Evolutionary conservation across 2,888 invertebrate genomes (phyloP), one percentile per base, ranked within the genome.

Genomic region (Himalopsyche tibetana): DNA sequence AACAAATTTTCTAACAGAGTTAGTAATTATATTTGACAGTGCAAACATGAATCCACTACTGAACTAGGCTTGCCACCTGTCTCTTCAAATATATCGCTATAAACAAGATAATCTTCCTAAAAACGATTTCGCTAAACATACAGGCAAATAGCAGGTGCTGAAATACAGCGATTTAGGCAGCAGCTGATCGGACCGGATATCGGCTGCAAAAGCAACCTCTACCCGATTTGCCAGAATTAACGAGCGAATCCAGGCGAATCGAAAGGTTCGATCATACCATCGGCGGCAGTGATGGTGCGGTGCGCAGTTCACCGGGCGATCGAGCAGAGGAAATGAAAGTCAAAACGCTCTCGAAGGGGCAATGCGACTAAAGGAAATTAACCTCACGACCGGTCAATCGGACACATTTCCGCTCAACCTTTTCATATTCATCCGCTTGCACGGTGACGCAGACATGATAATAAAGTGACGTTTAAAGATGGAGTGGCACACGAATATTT

Each of bases 141-240:
- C 2, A 2, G 51, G 15, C 45, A 51, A 51, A 51, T 51, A 15
- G 51, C 51, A 51, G 51, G 51, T 51, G 51, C 51, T 15, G 51
- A 51, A 51, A 15, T 51, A 51, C 4, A 51, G 4, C 28, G 63
- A 63, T 63, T 63, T 63, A 19, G n/a, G 19, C 15, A 19, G 63
- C 74, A 74, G 74, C 74, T 74, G 74, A 74, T 74, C 74, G 5
- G 4, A 74, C 74, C 74, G 74, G 74, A 74, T 74, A 74, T 38
- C 74, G 74, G 38, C 19, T 38, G 74, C 74, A 38, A 28, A 28
- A 38, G 36, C 74, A 74, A 38, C 3, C 38, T 74, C 36, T 5
- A 15, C 36, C 74, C 5, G 74, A 38, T 74, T 36, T 74, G 74
- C 15, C 74, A 36, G 15, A 74, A 51, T 51, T n/a, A 63, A 63